Evolutionary conservation across 2,113 vertebrate species (phyloP).

Genomic region (Perca schrenkii): DNA sequence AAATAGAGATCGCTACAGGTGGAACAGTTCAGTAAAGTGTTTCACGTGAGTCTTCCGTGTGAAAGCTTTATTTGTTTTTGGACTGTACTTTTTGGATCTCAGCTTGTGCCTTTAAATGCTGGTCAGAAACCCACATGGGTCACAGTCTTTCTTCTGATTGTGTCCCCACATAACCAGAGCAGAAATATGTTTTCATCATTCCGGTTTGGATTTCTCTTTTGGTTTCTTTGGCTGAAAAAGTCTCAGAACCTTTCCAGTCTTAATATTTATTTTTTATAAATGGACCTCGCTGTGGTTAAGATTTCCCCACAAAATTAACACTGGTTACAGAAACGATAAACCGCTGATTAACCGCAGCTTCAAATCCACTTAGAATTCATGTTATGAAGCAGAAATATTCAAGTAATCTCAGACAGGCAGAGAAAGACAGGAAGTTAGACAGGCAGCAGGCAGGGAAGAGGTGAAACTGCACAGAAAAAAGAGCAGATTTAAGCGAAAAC

Average conservation of each 20-base stretch:
- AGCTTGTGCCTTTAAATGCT: slow-evolving; percentile 13
- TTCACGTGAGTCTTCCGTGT: neutral
- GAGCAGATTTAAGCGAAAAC: slow-evolving; percentile 57
- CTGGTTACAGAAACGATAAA: slow-evolving; percentile 58
- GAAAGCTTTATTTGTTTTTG: slow-evolving; percentile 4
- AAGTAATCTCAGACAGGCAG: slow-evolving; percentile 22
- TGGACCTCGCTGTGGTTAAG: slow-evolving; percentile 49
- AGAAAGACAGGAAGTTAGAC: slow-evolving; percentile 38
- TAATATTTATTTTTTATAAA: slow-evolving; percentile 62
- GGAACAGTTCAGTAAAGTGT: neutral
- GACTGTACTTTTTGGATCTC: neutral
- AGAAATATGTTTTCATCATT: slow-evolving; percentile 44
- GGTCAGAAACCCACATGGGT: slow-evolving; percentile 48
- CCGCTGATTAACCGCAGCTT: slow-evolving; percentile 57
- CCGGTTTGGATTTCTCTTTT: slow-evolving; percentile 40
- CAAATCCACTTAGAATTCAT: slow-evolving; percentile 57
- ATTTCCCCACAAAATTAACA: slow-evolving; percentile 59
- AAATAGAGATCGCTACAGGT: neutral
- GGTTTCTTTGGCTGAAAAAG: slow-evolving; percentile 51
- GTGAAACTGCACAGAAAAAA: slow-evolving; percentile 26
- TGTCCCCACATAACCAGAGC: slow-evolving; percentile 57
- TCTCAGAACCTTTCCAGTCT: slow-evolving; percentile 37
- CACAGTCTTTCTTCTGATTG: slow-evolving; percentile 34
- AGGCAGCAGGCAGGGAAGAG: slow-evolving; percentile 30
- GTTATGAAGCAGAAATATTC: slow-evolving; percentile 41